phyloP scores from a whole-genome alignment of 2,113 vertebrate genomes.

The Cheirogaleus medius region DNA sequence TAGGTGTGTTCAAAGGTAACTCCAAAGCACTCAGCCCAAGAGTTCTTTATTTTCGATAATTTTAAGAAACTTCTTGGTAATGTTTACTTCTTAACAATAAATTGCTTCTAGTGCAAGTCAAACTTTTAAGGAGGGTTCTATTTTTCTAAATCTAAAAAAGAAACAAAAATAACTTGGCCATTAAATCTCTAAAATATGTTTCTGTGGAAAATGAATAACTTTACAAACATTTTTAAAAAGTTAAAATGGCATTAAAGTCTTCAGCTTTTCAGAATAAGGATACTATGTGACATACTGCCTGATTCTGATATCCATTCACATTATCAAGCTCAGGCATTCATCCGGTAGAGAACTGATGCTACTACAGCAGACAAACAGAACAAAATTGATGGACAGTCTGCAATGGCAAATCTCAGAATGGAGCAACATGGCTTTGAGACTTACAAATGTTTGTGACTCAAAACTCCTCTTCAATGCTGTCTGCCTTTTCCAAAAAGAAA shows the following conservation, averaged over 20 bases:
- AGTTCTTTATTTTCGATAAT: neutral
- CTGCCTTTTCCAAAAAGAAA: slow-evolving; percentile 9
- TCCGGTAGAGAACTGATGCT: neutral
- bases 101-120: neutral
- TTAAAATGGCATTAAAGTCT: neutral
- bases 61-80: slow-evolving; percentile 39
- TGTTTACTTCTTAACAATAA: neutral
- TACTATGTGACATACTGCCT: neutral
- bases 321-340: neutral
- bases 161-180: slow-evolving; percentile 13
- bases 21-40: neutral
- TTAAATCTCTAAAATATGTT: slow-evolving; percentile 29
- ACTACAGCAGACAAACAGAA: neutral
- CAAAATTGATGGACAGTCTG: neutral
- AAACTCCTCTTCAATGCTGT: neutral
- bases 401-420: neutral
- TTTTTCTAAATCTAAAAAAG: slow-evolving; percentile 44
- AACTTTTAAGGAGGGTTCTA: slow-evolving; percentile 42
- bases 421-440: neutral
- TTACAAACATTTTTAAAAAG: neutral
- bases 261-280: slow-evolving; percentile 5
- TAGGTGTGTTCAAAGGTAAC: neutral
- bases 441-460: neutral
- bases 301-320: neutral
- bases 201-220: neutral